A percentile compares a stretch with the other conserved stretches of the same genome.
These are phyloP conservation scores for Sceliomorpha sp. DNA, from an alignment of 2,888 invertebrate species.

Conservation along the genomic window DNA sequence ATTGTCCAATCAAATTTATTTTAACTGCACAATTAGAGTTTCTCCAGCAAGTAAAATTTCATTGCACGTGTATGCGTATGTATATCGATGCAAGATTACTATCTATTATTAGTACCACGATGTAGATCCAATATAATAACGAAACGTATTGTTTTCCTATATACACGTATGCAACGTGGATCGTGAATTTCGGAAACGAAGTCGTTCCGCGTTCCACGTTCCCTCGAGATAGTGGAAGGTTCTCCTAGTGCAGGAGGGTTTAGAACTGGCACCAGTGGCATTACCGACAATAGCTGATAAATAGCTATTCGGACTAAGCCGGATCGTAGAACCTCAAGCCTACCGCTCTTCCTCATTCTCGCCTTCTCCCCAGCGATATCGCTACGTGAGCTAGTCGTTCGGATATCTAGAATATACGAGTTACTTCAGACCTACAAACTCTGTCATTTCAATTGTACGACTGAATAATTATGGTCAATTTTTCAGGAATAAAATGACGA, in stretches of 20 bases:
- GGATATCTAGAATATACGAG: conserved; percentile 47
- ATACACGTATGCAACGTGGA: conserved; percentile 25
- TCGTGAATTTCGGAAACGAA: conserved; percentile 50
- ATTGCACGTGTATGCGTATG: conserved; percentile 7
- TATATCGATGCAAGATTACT: conserved; percentile 32
- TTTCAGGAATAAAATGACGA: too few species aligned
- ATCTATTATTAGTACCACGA: conserved; percentile 45
- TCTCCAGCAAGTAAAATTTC: too few species aligned
- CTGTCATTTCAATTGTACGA: conserved; percentile 27
- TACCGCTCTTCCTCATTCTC: conserved; percentile 51
- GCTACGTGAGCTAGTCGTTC: conserved; percentile 29
- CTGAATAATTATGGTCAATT: conserved; percentile 30
- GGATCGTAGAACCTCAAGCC: conserved; percentile 53
- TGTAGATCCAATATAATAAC: conserved; percentile 48
- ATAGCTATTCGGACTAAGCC: conserved; percentile 53
- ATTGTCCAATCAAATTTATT: too few species aligned
- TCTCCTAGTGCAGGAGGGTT: conserved; percentile 23
- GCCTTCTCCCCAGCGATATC: conserved; percentile 32
- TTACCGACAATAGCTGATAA: conserved; percentile 58
- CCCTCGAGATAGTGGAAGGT: conserved; percentile 29
- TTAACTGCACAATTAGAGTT: too few species aligned
- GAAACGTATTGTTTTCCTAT: conserved; percentile 56
- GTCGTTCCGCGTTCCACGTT: conserved; percentile 35
- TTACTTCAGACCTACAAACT: conserved; percentile 22
- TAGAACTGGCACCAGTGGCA: conserved; percentile 45